phyloP scores from a whole-genome alignment of 1,140 invertebrate genomes.

The Drosophila arizonae region DNA sequence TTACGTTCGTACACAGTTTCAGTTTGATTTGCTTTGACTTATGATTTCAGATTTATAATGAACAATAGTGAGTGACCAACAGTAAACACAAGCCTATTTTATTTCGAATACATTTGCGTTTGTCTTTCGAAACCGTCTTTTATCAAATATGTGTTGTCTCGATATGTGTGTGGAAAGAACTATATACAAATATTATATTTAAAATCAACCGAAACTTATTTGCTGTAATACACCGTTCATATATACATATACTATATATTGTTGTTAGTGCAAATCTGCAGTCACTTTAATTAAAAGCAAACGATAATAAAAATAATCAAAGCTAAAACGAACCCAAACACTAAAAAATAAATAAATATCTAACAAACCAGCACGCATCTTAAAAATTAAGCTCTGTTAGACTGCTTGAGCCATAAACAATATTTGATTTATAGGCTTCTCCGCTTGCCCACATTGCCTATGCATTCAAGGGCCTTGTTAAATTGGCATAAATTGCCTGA shows the following conservation, averaged over 20 bases:
- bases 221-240: conserved; percentile 52
- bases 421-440: conserved; percentile 66
- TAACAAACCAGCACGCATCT: not conserved
- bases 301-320: conserved; percentile 16
- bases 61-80: conserved; percentile 52
- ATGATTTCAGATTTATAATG: not conserved
- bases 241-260: conserved; percentile 22
- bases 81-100: conserved; percentile 54
- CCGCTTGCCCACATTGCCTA: conserved; percentile 24
- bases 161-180: conserved; percentile 54
- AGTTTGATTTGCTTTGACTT: conserved; percentile 19
- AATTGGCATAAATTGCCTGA: conserved; percentile 72
- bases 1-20: conserved; percentile 23
- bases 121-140: conserved; percentile 48
- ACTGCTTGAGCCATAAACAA: conserved; percentile 10
- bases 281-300: conserved; percentile 33
- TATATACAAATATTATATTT: conserved; percentile 32
- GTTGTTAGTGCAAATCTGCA: conserved; percentile 37
- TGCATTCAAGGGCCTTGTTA: conserved; percentile 47
- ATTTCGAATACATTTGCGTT: conserved; percentile 30
- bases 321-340: conserved; percentile 17
- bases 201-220: conserved; percentile 44
- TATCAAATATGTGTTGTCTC: conserved; percentile 74
- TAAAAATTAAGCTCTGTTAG: not conserved
- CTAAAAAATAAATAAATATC: not conserved